These are phyloP conservation scores for Acrocephalus scirpaceus DNA, from an alignment of 2,797 vertebrate species.

Conservation along the genomic window DNA sequence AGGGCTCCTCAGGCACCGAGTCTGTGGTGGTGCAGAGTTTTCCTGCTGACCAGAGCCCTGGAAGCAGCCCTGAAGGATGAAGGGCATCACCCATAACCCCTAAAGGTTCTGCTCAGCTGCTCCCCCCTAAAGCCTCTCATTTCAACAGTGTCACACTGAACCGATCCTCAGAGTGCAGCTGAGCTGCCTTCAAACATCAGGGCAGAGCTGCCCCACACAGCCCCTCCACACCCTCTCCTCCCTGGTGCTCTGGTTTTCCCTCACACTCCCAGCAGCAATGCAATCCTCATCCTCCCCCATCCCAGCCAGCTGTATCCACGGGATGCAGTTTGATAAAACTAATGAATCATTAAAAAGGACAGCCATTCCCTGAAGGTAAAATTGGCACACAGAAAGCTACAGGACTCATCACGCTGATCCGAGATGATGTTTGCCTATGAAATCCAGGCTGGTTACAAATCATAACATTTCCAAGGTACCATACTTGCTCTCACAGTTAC, in stretches of 20 bases:
- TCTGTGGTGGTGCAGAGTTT: background rate
- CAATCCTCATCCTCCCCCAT: background rate
- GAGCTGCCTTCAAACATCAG: background rate
- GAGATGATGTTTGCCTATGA: background rate
- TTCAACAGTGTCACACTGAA: background rate
- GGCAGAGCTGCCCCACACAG: background rate
- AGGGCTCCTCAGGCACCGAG: background rate
- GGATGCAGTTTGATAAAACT: background rate
- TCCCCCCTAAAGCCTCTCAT: rapidly evolving
- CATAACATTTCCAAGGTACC: background rate
- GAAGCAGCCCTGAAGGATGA: background rate
- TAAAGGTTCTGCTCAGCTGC: background rate
- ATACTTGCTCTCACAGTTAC: background rate
- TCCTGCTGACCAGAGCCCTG: rapidly evolving
- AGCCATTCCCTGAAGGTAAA: slow-evolving; percentile 17
- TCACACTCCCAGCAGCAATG: background rate
- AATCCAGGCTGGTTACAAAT: background rate
- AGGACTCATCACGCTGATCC: background rate
- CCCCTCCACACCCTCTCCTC: background rate
- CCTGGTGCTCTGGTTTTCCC: background rate
- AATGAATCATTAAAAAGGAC: slow-evolving; percentile 39
- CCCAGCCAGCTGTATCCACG: background rate
- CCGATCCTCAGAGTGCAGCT: background rate
- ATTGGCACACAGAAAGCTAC: background rate
- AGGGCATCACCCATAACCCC: background rate